Percentiles rank a stretch among this genome's conserved stretches.
phyloP scores from a whole-genome alignment of 2,888 invertebrate species.

The Lissonota sp. region DNA sequence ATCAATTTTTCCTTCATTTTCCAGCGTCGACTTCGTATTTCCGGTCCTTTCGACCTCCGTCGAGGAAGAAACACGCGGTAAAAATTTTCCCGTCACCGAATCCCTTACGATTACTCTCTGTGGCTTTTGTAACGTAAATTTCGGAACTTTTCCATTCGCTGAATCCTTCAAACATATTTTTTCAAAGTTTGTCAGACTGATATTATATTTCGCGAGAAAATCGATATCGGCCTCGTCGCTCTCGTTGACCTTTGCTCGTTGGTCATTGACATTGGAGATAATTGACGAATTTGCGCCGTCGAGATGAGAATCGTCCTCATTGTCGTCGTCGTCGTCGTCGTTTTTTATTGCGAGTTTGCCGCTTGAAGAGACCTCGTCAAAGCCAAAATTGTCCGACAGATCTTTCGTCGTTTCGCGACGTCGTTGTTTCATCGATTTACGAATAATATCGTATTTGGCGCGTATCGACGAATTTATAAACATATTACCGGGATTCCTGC shows the following conservation, averaged over 20 bases:
- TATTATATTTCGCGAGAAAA: slow-evolving; percentile 49
- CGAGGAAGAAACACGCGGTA: slow-evolving; percentile 2
- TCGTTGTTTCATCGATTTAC: slow-evolving; percentile 7
- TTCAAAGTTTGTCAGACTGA: slow-evolving; percentile 58
- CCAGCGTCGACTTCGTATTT: background rate
- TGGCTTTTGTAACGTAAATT: background rate
- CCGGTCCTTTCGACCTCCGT: background rate
- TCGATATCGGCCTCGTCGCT: slow-evolving; percentile 26
- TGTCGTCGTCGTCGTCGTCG: slow-evolving; percentile 28
- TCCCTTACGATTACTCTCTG: slow-evolving; percentile 29
- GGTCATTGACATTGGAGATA: background rate
- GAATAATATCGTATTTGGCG: slow-evolving; percentile 64
- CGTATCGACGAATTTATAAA: slow-evolving; percentile 71
- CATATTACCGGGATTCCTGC: slow-evolving; percentile 70
- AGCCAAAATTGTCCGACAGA: slow-evolving; percentile 72
- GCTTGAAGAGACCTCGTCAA: slow-evolving; percentile 70
- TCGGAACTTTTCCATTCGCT: background rate
- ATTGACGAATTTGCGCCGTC: slow-evolving; percentile 49
- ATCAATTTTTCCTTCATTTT: background rate
- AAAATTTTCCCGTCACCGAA: slow-evolving; percentile 51
- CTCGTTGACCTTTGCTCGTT: background rate
- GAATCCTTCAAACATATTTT: slow-evolving; percentile 23
- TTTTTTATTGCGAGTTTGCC: slow-evolving; percentile 71
- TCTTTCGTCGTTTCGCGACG: slow-evolving; percentile 7
- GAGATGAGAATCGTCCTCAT: slow-evolving; percentile 65